Conservation (phyloP, 2,797 vertebrate genomes). For the Takifugu ocellatus region DNA sequence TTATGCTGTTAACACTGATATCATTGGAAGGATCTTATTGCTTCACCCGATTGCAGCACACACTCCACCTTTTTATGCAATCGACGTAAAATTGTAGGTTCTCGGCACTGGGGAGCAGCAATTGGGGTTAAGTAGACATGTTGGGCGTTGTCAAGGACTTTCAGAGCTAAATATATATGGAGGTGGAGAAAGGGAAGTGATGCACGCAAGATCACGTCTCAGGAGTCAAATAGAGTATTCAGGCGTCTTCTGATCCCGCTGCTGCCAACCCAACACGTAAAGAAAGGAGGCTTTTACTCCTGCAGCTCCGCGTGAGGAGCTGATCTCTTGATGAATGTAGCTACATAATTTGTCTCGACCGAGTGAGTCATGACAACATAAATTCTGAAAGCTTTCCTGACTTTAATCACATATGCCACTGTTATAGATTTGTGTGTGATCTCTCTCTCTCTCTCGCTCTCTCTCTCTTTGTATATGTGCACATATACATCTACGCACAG, state of each 20-base stretch:
- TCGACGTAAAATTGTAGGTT: conserved; percentile 43
- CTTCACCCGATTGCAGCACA: conserved; percentile 9
- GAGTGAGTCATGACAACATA: conserved; percentile 26
- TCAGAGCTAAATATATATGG: conserved; percentile 24
- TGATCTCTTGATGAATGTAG: conserved; percentile 8
- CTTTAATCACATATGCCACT: conserved; percentile 32
- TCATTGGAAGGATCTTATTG: conserved; percentile 42
- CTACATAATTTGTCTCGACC: conserved; percentile 14
- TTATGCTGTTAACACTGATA: conserved; percentile 20
- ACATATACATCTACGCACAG: conserved; percentile 39
- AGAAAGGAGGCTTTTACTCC: conserved; percentile 16
- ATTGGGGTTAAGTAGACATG: conserved; percentile 52
- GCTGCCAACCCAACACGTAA: conserved; percentile 28
- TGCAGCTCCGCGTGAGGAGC: conserved; percentile 3
- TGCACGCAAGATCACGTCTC: conserved; percentile 33
- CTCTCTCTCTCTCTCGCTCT: background rate
- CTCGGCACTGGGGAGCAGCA: conserved; percentile 32
- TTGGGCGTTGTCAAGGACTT: conserved; percentile 46
- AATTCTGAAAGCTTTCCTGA: conserved; percentile 9
- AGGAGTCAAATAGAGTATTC: conserved; percentile 40
- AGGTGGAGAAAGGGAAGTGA: conserved; percentile 3
- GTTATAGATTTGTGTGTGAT: conserved; percentile 16
- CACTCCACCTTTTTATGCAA: conserved; percentile 30
- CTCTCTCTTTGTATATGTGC: conserved; percentile 5
- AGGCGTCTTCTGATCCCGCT: conserved; percentile 25